Evolutionary conservation across 2,888 invertebrate genomes (phyloP), one percentile per base, ranked within the genome.

Genomic region (Melinopterus prodromus): DNA sequence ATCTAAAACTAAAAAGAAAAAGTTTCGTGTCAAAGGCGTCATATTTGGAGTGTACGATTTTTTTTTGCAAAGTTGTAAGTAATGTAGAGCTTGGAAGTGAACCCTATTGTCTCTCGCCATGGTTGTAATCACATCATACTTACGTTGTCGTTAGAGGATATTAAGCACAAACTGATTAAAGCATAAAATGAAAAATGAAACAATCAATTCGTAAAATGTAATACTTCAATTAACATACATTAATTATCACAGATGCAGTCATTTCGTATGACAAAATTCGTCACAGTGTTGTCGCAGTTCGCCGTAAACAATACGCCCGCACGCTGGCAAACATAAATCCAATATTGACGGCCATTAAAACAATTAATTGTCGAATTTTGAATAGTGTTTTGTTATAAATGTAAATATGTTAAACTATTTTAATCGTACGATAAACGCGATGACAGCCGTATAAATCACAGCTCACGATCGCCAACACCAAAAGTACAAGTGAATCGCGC

Each of bases 291-390:
- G 26, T 26, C 26, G 26, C 53, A 53, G 53, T 1, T 53, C 7
- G 7, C 12, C 53, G 53, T 53, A 53, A 53, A 53, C 53, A 53
- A 53, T 53, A 53, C 53, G 53, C 9, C 53, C 53, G 12, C 53
- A 53, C 53, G 53, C 5, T 12, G 53, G 53, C 53, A 12, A 53
- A 53, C 53, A 53, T 53, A 53, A 53, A 53, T 53, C 53, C 53
- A 53, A 53, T 53, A 53, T 53, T 53, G 53, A 53, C 53, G 53
- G 53, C 53, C 53, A 53, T 53, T 53, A 53, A 53, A 53, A 53
- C 53, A 53, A 53, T 53, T 53, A 53, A 53, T 53, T 53, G 53
- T 53, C 53, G 53, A 53, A 53, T 53, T 53, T 53, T 53, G 53
- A 53, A 53, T 53, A 53, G 53, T 53, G 53, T 53, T 53, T 53